phyloP scores from a whole-genome alignment of 1,140 invertebrate genomes.

The Heliothis virescens region DNA sequence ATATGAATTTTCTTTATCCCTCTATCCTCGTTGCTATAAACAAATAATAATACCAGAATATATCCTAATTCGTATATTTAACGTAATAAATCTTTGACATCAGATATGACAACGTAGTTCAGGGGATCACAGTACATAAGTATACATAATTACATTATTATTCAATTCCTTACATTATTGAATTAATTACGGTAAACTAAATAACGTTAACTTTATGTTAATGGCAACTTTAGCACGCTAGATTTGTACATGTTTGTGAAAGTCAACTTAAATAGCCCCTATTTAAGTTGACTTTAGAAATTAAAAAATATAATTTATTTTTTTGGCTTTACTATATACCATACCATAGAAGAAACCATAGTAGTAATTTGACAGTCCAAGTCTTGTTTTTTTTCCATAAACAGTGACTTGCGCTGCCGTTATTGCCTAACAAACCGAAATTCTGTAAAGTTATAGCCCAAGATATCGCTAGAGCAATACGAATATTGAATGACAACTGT shows the following conservation, averaged over 20 bases:
- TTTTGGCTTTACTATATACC: no score
- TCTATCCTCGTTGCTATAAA: neutral
- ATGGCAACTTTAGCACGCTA: conserved; percentile 32
- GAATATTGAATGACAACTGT: no score
- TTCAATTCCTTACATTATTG: conserved; percentile 15
- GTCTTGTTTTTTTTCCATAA: no score
- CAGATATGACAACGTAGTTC: conserved; percentile 25
- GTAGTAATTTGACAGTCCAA: no score
- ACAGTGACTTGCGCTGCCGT: no score
- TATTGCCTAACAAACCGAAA: no score
- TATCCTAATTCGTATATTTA: conserved; percentile 33
- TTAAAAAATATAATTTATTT: no score
- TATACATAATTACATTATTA: conserved; percentile 25
- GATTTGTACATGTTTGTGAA: neutral
- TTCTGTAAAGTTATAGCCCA: no score
- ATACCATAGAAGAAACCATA: no score
- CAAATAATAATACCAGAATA: neutral
- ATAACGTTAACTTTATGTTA: neutral
- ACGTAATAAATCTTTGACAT: conserved; percentile 40
- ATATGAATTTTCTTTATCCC: conserved; percentile 64
- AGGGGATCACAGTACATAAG: conserved; percentile 43
- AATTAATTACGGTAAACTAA: neutral
- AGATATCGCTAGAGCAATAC: no score
- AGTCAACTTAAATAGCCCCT: no score
- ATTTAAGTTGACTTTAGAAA: no score